These are phyloP conservation scores for Astreopora myriophthalma DNA, from an alignment of 64 coral and sea anemone species.

Conservation along the genomic window DNA sequence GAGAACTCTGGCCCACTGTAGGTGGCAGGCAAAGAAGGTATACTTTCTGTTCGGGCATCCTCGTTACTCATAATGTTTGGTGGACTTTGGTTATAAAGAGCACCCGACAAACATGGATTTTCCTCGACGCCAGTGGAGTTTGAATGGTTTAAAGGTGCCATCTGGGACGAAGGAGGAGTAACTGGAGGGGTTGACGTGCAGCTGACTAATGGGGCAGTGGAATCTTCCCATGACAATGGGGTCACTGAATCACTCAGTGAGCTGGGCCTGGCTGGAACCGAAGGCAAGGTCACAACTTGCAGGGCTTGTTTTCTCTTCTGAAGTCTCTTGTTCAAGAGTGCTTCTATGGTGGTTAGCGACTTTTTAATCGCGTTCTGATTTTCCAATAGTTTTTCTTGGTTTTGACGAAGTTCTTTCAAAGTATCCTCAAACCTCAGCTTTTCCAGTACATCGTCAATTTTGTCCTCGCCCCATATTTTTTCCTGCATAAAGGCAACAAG, in stretches of 20 bases:
- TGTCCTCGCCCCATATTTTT: background rate
- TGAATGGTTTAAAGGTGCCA: background rate
- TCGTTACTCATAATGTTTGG: background rate
- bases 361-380: background rate
- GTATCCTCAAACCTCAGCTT: background rate
- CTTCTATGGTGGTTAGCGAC: background rate
- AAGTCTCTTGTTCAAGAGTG: background rate
- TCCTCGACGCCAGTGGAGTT: background rate
- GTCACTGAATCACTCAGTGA: background rate
- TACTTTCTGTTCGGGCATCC: background rate
- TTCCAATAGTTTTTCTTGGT: background rate
- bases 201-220: background rate
- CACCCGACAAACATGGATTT: background rate
- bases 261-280: background rate
- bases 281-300: background rate
- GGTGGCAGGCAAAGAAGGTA: background rate
- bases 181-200: background rate
- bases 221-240: background rate
- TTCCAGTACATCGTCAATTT: background rate
- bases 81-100: background rate
- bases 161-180: background rate
- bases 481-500: constrained; percentile 1
- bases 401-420: background rate
- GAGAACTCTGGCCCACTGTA: background rate
- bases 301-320: background rate